Evolutionary conservation across 2,113 vertebrate genomes (phyloP), one percentile per base, ranked within the genome.

Genomic region (Manacus vitellinus): DNA sequence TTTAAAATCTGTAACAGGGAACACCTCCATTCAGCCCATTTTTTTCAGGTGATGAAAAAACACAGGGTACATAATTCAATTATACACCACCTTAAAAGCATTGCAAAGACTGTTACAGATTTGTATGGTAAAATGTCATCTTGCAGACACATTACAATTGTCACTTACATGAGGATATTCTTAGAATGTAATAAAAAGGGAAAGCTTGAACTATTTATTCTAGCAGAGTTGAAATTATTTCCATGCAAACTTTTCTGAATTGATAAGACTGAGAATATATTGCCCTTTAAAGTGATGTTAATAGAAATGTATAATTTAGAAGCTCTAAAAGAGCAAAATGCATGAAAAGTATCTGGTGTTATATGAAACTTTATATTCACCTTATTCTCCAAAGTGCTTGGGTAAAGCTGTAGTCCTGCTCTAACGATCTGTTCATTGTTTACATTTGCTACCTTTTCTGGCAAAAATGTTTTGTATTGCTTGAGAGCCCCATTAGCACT

Each of bases 141-240:
- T 81, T 67, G 82, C 71, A 93, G 59, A 47, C 66, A 65, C 84
- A 63, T 88, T 79, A 82, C 43, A 74, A 49, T 88, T 90, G 72
- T 89, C 55, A 73, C 80, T 95, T 93, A 71, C 10, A 18, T 75
- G 30, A 63, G 70, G 27, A 86, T 95, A 71, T 70, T 89, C 80
- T 88, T 92, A 87, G 72, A 52, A 75, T 67, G 31, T 41, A 83
- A 84, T 54, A 81, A 75, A 92, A 94, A 82, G 17, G 24, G 25
- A 92, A 72, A 92, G 10, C 39, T 33, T 81, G 59, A 93, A 93
- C 89, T 96, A 88, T 88, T 92, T 92, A 78, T 90, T 94, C 39
- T 52, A 52, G 54, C 23, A 56, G 55, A 80, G 22, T 78, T 90
- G 56, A 77, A 92, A 90, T 86, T 54, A 80, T 86, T 94, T 76